Evolutionary conservation across 2,888 invertebrate genomes (phyloP).

Genomic region (Tenthredo amoena): DNA sequence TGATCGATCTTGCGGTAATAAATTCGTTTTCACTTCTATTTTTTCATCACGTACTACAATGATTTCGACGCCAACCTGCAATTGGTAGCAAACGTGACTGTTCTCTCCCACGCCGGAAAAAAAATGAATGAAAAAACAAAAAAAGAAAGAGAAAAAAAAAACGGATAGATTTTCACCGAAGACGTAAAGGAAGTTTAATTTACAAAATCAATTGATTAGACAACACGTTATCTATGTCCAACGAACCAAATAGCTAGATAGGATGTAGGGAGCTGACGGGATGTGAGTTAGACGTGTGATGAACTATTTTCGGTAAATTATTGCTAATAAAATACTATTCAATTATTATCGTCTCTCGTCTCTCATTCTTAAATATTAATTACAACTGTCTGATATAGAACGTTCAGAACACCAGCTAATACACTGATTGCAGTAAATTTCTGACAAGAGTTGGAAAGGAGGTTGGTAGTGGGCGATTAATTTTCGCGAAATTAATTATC

Average conservation of each 20-base stretch:
- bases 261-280: neutral
- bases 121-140: neutral
- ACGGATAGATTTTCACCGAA: neutral
- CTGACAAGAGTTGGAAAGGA: neutral
- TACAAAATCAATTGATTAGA: neutral
- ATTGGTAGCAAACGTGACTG: neutral
- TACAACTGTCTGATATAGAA: neutral
- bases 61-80: no score
- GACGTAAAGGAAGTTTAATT: neutral
- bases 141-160: neutral
- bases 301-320: neutral
- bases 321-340: neutral
- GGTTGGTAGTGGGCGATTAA: neutral
- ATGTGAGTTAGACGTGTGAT: neutral
- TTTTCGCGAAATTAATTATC: constrained; percentile 20
- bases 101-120: neutral
- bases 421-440: neutral
- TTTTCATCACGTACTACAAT: no score
- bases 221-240: neutral
- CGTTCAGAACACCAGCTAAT: neutral
- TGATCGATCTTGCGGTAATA: neutral
- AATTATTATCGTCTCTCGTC: no score
- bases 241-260: neutral
- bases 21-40: no score
- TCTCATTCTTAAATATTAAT: no score